These are phyloP conservation scores for Mechanitis mazaeus DNA, from an alignment of 2,888 invertebrate genomes.

Conservation along the genomic window DNA sequence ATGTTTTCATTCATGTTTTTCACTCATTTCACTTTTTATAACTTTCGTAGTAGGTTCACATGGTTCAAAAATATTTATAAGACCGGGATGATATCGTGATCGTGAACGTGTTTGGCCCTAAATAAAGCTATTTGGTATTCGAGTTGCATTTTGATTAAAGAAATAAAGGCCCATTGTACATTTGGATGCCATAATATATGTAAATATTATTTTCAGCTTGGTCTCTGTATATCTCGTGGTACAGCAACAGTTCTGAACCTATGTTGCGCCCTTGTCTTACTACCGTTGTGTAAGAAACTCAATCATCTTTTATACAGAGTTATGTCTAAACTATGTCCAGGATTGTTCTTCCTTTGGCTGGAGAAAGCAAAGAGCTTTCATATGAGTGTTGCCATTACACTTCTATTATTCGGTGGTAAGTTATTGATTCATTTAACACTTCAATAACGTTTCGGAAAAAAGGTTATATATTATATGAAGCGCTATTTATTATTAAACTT, in stretches of 20 bases:
- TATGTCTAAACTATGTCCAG: constrained; percentile 56
- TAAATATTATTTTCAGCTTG: constrained; percentile 55
- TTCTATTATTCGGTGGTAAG: constrained; percentile 70
- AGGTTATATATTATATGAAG: too few species aligned
- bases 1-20: too few species aligned
- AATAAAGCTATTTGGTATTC: background rate
- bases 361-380: constrained; percentile 73
- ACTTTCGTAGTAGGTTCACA: too few species aligned
- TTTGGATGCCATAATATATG: too few species aligned
- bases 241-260: constrained; percentile 72
- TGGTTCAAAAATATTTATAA: too few species aligned
- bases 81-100: too few species aligned
- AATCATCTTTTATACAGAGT: constrained; percentile 60
- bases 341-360: constrained; percentile 66
- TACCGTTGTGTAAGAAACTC: constrained; percentile 74
- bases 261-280: constrained; percentile 58
- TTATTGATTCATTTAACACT: constrained; percentile 16
- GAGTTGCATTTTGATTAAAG: background rate
- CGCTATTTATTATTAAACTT: too few species aligned
- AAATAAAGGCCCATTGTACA: too few species aligned
- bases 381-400: constrained; percentile 69
- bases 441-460: too few species aligned
- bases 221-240: constrained; percentile 73
- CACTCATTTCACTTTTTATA: too few species aligned
- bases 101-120: too few species aligned